phyloP scores from a whole-genome alignment of 2,888 invertebrate species.

The Dichetophora obliterata region DNA sequence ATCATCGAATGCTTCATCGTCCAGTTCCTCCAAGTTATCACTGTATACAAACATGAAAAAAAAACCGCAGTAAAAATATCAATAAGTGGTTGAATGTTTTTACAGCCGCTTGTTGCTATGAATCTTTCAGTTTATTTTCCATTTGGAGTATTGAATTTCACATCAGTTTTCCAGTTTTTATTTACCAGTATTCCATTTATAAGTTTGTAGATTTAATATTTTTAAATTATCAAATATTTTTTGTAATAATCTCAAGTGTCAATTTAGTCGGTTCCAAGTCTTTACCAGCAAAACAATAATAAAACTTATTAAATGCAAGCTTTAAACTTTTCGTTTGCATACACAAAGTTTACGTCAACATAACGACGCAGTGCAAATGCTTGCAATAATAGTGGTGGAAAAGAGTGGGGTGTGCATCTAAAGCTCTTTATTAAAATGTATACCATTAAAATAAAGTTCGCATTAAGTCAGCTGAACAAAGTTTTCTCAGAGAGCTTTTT shows the following conservation, averaged over 20 bases:
- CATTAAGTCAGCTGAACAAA: no score
- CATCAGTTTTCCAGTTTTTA: background rate
- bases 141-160: no score
- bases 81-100: background rate
- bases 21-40: constrained; percentile 69
- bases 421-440: background rate
- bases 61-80: background rate
- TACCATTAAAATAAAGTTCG: no score
- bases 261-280: background rate
- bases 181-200: constrained; percentile 33
- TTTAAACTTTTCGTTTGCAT: constrained; percentile 18
- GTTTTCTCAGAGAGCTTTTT: no score
- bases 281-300: background rate
- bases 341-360: background rate
- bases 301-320: constrained; percentile 9
- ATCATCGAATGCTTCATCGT: constrained; percentile 80
- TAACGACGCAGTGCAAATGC: background rate
- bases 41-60: constrained; percentile 46
- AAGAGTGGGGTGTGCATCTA: background rate
- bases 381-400: background rate
- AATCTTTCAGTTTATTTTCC: no score
- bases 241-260: background rate
- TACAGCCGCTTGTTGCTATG: background rate
- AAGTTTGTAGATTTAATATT: background rate
- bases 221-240: background rate